Conservation (phyloP, 2,888 invertebrate genomes). For the Mantis religiosa region DNA sequence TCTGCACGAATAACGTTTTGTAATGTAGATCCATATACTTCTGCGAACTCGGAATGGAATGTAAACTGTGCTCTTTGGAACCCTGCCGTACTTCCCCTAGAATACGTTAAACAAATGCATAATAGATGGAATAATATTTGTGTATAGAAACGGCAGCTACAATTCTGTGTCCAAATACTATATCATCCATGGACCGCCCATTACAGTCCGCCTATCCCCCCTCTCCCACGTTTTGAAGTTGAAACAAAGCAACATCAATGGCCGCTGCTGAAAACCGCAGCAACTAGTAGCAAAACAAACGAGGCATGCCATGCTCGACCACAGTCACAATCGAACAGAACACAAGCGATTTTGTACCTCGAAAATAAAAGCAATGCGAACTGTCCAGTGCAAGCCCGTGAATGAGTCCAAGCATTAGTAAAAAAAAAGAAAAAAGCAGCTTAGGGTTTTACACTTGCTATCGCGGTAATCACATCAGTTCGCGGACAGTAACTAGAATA, state of each 20-base stretch:
- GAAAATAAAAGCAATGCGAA: constrained; percentile 4
- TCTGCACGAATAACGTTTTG: no score
- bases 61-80: no score
- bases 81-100: neutral
- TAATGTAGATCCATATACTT: no score
- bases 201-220: neutral
- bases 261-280: constrained; percentile 7
- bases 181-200: neutral
- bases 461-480: neutral
- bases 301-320: constrained; percentile 6
- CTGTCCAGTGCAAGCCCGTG: constrained; percentile 2
- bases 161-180: neutral
- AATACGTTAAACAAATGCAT: neutral
- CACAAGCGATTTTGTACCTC: constrained; percentile 5
- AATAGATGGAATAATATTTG: neutral
- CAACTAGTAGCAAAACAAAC: constrained; percentile 10
- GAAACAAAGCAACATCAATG: constrained; percentile 16
- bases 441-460: constrained; percentile 7
- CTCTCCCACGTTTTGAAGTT: constrained; percentile 5
- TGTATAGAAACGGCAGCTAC: neutral
- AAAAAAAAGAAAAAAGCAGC: neutral
- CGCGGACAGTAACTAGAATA: neutral
- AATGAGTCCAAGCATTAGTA: neutral
- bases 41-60: no score
- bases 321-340: constrained; percentile 13